phyloP scores from a whole-genome alignment of 2,888 invertebrate species.

The Nephrotoma appendiculata region DNA sequence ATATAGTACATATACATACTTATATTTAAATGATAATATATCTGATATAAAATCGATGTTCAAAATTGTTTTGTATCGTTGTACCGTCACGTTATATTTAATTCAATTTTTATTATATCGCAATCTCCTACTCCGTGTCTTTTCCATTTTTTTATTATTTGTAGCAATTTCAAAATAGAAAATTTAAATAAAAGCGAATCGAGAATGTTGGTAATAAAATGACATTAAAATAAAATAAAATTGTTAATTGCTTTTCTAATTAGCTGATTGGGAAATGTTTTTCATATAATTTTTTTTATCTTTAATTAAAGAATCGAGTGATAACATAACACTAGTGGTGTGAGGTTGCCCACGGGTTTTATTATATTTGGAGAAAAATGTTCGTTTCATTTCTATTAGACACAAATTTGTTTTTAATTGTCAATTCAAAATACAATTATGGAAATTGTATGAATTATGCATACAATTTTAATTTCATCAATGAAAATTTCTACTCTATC shows the following conservation, averaged over 20 bases:
- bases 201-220: constrained; percentile 1
- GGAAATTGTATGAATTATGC: background rate
- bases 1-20: background rate
- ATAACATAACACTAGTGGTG: background rate
- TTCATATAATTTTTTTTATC: background rate
- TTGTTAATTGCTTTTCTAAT: constrained; percentile 4
- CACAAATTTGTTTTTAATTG: background rate
- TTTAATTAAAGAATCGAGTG: background rate
- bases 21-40: background rate
- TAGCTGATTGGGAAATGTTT: constrained; percentile 3
- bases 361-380: background rate
- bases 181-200: background rate
- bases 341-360: background rate
- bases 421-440: background rate
- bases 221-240: constrained; percentile 3
- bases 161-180: background rate
- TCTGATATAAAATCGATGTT: background rate
- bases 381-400: background rate
- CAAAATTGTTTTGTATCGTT: background rate
- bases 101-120: background rate
- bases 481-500: background rate
- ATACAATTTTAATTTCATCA: background rate
- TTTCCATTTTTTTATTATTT: background rate
- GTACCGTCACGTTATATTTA: background rate
- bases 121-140: background rate